A percentile compares a stretch with the other conserved stretches of the same genome.
Conservation (phyloP, 2,888 invertebrate species). For the Sarcophaga caerulescens region DNA sequence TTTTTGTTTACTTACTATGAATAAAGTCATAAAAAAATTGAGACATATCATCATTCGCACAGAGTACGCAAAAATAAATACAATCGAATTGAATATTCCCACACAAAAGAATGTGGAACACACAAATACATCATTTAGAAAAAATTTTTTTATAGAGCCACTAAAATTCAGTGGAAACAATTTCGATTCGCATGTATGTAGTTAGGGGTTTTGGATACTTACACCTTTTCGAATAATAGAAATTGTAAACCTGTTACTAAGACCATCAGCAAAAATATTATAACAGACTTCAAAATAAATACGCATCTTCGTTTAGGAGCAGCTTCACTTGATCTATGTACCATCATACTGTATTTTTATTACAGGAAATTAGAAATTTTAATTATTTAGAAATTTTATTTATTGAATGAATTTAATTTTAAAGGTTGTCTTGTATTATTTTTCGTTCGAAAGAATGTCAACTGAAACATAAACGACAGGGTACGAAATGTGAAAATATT, state of each 20-base stretch:
- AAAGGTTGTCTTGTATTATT: not conserved
- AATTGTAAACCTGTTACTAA: constrained; percentile 72
- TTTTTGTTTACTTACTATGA: constrained; percentile 72
- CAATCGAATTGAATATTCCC: constrained; percentile 66
- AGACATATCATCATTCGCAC: constrained; percentile 68
- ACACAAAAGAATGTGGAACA: constrained; percentile 69
- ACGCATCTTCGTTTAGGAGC: not conserved
- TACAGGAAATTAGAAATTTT: too few relatives aligned
- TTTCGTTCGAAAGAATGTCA: not conserved
- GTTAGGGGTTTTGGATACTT: constrained; percentile 53
- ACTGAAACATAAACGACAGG: not conserved
- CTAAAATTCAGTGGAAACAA: not conserved
- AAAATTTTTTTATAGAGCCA: not conserved
- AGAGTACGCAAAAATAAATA: constrained; percentile 73
- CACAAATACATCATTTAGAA: constrained; percentile 61
- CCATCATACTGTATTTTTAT: too few relatives aligned
- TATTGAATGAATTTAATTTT: not conserved
- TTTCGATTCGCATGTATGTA: too few relatives aligned
- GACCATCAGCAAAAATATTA: constrained; percentile 52
- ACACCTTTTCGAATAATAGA: constrained; percentile 67
- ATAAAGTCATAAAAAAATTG: constrained; percentile 71
- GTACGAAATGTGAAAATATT: too few relatives aligned
- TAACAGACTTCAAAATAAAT: constrained; percentile 7
- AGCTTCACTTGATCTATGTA: not conserved
- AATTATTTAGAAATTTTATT: not conserved